Evolutionary conservation across 2,888 invertebrate species (phyloP).

Genomic region (Parnassius mnemosyne): DNA sequence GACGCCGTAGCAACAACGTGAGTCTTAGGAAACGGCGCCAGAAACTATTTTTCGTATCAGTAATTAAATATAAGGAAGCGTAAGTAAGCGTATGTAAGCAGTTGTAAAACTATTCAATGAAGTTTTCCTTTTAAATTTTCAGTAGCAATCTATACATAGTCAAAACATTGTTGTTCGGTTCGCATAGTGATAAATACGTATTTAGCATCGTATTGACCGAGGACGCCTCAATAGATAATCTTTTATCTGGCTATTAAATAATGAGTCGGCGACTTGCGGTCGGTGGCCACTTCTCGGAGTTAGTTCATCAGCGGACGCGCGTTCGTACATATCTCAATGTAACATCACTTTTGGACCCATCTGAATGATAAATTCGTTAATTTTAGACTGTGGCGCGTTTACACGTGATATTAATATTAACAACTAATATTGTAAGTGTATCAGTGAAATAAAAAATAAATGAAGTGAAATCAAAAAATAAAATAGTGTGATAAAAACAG

Average conservation of each 20-base stretch:
- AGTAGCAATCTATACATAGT: constrained; percentile 5
- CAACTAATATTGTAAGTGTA: too few species aligned
- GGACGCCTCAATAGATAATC: constrained; percentile 74
- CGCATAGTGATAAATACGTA: constrained; percentile 53
- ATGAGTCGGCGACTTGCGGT: constrained; percentile 53
- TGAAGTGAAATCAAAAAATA: too few species aligned
- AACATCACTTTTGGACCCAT: not conserved
- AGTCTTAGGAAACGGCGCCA: too few species aligned
- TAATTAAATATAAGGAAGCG: too few species aligned
- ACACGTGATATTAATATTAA: too few species aligned
- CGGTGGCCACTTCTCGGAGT: constrained; percentile 42
- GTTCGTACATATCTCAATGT: constrained; percentile 33
- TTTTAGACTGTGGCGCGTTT: not conserved
- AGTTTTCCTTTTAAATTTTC: constrained; percentile 1
- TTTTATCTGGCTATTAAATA: constrained; percentile 77
- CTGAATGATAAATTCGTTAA: not conserved
- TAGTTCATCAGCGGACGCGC: constrained; percentile 41
- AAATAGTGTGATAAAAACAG: too few species aligned
- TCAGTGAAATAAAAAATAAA: too few species aligned
- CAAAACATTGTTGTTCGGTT: constrained; percentile 32
- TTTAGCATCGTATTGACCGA: constrained; percentile 65
- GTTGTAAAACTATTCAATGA: too few species aligned
- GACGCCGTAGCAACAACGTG: too few species aligned
- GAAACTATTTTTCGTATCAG: too few species aligned
- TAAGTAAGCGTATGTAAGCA: too few species aligned